A percentile compares a stretch with the other conserved stretches of the same genome.
Evolutionary conservation across 1,140 invertebrate genomes (phyloP).

Genomic region (Drosophila pruinosa): DNA sequence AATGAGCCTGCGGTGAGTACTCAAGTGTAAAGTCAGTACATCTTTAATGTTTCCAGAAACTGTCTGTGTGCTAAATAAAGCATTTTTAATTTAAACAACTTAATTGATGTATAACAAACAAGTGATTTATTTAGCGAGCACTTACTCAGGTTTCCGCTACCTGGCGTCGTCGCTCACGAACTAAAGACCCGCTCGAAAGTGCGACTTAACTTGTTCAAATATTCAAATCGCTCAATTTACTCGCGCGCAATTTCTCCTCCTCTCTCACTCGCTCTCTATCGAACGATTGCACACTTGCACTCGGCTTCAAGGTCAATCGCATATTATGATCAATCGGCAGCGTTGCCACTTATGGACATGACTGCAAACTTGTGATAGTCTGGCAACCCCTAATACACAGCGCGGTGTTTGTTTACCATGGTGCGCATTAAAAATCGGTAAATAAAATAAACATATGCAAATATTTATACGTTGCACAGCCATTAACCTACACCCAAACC

Average conservation of each 20-base stretch:
- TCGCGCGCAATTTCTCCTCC: conserved; percentile 7
- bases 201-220: conserved; percentile 8
- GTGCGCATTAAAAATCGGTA: conserved; percentile 89
- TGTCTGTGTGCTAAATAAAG: neutral
- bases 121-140: neutral
- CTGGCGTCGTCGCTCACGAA: conserved; percentile 1
- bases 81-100: neutral
- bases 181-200: conserved; percentile 4
- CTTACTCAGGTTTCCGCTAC: neutral
- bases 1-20: neutral
- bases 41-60: neutral
- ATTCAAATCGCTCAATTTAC: conserved; percentile 9
- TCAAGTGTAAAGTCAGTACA: neutral
- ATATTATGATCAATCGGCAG: neutral
- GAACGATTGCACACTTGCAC: neutral
- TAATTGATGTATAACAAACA: neutral
- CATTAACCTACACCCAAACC: neutral
- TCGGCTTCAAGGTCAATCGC: neutral
- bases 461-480: conserved; percentile 7
- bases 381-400: conserved; percentile 24
- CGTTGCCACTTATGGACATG: neutral
- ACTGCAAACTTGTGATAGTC: neutral
- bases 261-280: neutral
- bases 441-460: conserved; percentile 26
- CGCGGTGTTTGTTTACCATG: conserved; percentile 82